Conservation (phyloP, 2,888 invertebrate species). For the Schizaphis graminum region DNA sequence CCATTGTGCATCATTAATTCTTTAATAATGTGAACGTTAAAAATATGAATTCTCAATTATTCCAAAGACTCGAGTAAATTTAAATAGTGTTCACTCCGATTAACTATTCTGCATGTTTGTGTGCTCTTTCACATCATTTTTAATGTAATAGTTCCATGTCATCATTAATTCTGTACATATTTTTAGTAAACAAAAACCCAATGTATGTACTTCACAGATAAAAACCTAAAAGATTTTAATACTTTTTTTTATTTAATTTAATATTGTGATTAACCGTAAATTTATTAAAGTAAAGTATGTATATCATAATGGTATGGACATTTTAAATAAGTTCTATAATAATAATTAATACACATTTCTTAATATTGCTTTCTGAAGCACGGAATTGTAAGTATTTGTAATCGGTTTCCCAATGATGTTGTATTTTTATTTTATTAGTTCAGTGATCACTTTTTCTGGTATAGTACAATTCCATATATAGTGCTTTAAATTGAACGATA, state of each 20-base stretch:
- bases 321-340: neutral
- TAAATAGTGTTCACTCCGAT: slow-evolving; percentile 30
- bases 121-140: slow-evolving; percentile 57
- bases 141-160: neutral
- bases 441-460: neutral
- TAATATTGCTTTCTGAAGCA: neutral
- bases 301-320: neutral
- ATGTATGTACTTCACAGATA: neutral
- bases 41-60: slow-evolving; percentile 19
- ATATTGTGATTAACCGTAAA: neutral
- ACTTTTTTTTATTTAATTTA: neutral
- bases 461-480: neutral
- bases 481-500: neutral
- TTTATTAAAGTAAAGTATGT: neutral
- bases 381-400: neutral
- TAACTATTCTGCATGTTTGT: slow-evolving; percentile 13
- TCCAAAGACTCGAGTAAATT: neutral
- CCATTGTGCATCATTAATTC: slow-evolving; percentile 41
- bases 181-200: neutral
- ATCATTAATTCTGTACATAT: neutral
- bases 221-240: neutral
- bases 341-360: neutral
- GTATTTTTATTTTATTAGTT: neutral
- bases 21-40: slow-evolving; percentile 55
- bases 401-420: neutral